Evolutionary conservation across 2,888 invertebrate species (phyloP).

Genomic region (Melinaea marsaeus): DNA sequence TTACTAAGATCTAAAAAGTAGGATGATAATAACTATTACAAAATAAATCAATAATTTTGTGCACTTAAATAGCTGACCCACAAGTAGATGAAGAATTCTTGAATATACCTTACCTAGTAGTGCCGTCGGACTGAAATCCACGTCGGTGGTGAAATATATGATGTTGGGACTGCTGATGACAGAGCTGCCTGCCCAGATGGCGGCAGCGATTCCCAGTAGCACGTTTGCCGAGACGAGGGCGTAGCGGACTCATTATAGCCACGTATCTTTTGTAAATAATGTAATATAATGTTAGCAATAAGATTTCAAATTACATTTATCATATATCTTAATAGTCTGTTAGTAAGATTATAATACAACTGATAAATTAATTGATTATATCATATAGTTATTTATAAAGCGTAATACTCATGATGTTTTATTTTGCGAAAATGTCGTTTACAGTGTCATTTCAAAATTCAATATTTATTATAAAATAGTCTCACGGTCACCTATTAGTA

Average conservation of each 20-base stretch:
- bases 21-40: no score
- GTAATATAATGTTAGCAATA: no score
- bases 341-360: no score
- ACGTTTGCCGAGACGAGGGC: conserved; percentile 90
- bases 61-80: conserved; percentile 1
- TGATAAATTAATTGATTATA: no score
- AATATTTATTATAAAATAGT: no score
- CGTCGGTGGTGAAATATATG: conserved; percentile 87
- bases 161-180: conserved; percentile 90
- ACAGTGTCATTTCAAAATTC: no score
- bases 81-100: not conserved
- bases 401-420: no score
- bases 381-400: no score
- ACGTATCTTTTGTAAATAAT: conserved; percentile 83
- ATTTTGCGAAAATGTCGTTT: no score
- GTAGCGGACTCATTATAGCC: conserved; percentile 95
- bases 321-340: no score
- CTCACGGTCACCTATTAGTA: no score
- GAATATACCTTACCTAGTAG: conserved; percentile 45
- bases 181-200: conserved; percentile 90
- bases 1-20: not conserved
- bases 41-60: not conserved
- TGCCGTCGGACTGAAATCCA: conserved; percentile 69
- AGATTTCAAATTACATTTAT: no score
- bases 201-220: conserved; percentile 88